Conservation (phyloP, 2,888 invertebrate species). For the Salticus scenicus region DNA sequence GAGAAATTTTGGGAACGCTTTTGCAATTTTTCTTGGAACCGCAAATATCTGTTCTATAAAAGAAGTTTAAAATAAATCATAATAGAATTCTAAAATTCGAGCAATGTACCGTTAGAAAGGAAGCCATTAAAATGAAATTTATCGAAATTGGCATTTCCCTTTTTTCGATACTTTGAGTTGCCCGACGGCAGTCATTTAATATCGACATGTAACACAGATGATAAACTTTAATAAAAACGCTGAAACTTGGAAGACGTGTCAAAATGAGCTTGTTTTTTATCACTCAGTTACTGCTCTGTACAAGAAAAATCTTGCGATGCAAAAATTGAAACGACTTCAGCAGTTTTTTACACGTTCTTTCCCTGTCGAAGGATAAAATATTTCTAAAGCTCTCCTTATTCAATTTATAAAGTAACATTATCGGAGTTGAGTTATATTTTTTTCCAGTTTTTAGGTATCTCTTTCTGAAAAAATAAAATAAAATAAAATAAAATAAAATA, state of each 20-base stretch:
- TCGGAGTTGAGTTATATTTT: constrained; percentile 31
- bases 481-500: no score
- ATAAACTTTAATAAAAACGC: constrained; percentile 69
- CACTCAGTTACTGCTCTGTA: constrained; percentile 26
- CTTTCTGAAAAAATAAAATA: no score
- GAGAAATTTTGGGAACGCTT: no score
- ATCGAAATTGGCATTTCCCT: constrained; percentile 61
- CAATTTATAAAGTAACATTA: constrained; percentile 21
- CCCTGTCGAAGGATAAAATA: constrained; percentile 21
- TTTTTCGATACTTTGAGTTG: constrained; percentile 35
- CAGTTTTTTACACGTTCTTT: constrained; percentile 15
- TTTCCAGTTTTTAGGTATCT: no score
- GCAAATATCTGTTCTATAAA: no score
- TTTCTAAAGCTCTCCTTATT: constrained; percentile 25
- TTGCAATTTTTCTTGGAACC: no score
- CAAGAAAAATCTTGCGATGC: constrained; percentile 40
- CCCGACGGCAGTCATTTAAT: constrained; percentile 47
- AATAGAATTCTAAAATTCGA: constrained; percentile 54
- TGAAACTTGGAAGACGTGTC: constrained; percentile 44
- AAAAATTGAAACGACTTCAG: constrained; percentile 31
- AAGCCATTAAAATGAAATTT: constrained; percentile 69
- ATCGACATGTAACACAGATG: constrained; percentile 57
- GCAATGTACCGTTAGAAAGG: constrained; percentile 67
- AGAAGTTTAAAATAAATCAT: constrained; percentile 50
- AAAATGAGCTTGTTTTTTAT: constrained; percentile 64